Evolutionary conservation across 2,113 vertebrate species (phyloP).

Genomic region (Ia io): DNA sequence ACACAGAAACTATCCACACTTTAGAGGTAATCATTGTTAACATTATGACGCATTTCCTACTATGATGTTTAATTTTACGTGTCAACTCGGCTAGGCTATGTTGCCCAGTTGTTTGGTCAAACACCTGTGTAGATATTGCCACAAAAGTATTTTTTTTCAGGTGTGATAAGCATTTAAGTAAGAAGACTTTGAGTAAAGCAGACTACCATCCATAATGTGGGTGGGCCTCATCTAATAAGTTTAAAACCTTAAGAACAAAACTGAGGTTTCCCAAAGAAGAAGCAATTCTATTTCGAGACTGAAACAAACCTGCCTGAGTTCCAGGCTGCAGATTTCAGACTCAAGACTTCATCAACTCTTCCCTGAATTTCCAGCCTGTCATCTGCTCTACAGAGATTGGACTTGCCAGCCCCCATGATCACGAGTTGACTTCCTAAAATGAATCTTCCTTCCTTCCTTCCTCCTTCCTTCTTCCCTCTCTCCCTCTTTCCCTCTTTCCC

Average conservation of each 20-base stretch:
- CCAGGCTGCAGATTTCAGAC: background rate
- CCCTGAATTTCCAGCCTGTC: background rate
- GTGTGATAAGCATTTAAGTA: background rate
- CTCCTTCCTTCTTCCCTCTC: too few species aligned
- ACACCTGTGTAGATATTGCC: background rate
- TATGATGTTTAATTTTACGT: background rate
- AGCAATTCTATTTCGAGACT: background rate
- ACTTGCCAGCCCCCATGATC: background rate
- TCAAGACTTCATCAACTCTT: background rate
- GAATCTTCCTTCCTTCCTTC: background rate
- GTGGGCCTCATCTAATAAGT: background rate
- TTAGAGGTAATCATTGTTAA: background rate
- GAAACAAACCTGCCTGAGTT: background rate
- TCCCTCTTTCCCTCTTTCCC: too few species aligned
- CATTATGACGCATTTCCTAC: background rate
- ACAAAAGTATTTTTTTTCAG: background rate
- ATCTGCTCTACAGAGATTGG: background rate
- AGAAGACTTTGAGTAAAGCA: background rate
- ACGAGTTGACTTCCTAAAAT: background rate
- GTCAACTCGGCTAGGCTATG: background rate
- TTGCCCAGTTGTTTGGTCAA: background rate
- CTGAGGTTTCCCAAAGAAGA: background rate
- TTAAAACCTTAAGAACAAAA: background rate
- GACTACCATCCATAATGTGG: background rate
- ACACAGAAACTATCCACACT: background rate